Base-by-base conservation (phyloP, 2,888 invertebrate genomes). In the Drosophila merina region DNA sequence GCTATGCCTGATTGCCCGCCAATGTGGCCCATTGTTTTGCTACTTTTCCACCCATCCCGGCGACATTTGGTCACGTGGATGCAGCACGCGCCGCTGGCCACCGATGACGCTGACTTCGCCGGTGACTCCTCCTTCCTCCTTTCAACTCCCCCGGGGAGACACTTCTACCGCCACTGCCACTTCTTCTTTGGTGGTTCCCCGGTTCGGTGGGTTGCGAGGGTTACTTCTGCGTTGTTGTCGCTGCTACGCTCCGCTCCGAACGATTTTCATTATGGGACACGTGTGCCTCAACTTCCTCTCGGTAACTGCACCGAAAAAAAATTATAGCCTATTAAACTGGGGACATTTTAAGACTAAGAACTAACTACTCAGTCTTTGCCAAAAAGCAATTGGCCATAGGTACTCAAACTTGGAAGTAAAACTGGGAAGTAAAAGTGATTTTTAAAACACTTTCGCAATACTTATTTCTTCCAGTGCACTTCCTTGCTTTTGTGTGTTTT, bases 41-140 rank as follows among this genome's bases (percentile, higher is more conserved):
- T 63, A 63, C 63, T 64, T 52, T 47, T 60, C n/a, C 49, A 4
- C 6, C 87, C 76, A 76, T 28, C 9, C 33, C 12, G 4, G 7
- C 88, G 80, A 77, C 76, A 45, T 10, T 40, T 26, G 76, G 83
- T 33, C 90, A 90, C 90, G 90, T 90, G 91, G 72, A 87, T 51
- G 68, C 52, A 54, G 57, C 76, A 77, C 76, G 76, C 68, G 70
- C 60, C 69, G 40, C 62, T 69, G 83, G 50, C 79, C 71, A 60
- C 77, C 72, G 60, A 73, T 74, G 76, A 75, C 78, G 77, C 74
- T 74, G 66, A 75, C 75, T 79, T 71, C 74, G 63, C 38, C 71
- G 45, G 40, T 28, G 33, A 48, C 40, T 64, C 47, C 57, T 26
- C 63, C 69, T 57, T n/a, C 57, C 78, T 73, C 44, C 10, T 77